A percentile compares a stretch with the other conserved stretches of the same genome.
These are phyloP conservation scores for Piaya cayana DNA, from an alignment of 2,113 vertebrate genomes.

Conservation along the genomic window DNA sequence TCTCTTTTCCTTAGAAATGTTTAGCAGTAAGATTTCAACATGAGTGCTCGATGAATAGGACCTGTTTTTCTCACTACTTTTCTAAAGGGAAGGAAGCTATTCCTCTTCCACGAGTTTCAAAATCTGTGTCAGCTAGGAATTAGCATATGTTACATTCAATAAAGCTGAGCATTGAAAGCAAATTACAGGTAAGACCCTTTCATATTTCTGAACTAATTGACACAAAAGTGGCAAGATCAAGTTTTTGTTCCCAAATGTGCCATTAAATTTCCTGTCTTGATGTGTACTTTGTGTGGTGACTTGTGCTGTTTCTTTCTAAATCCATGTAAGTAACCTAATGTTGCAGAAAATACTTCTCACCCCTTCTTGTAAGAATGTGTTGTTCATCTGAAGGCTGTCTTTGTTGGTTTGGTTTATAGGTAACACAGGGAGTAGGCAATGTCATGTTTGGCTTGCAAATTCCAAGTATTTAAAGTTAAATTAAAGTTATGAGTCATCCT, in stretches of 20 bases:
- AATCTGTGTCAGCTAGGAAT: background rate
- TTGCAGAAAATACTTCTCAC: slow-evolving; percentile 3
- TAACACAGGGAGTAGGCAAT: background rate
- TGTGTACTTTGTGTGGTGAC: background rate
- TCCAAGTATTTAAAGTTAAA: slow-evolving; percentile 40
- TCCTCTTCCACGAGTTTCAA: background rate
- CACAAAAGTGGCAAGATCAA: background rate
- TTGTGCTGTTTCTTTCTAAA: background rate
- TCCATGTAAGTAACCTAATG: background rate
- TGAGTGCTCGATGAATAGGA: background rate
- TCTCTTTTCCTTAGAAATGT: background rate
- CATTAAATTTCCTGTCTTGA: background rate
- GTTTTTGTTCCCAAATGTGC: background rate
- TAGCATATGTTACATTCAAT: background rate
- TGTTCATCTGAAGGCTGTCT: slow-evolving; percentile 28
- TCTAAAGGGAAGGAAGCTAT: background rate
- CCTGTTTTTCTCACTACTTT: background rate
- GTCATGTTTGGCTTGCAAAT: slow-evolving; percentile 57
- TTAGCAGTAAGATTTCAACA: background rate
- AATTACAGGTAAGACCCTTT: background rate
- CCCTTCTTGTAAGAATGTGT: background rate
- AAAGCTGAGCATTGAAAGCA: background rate
- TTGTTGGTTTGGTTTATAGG: slow-evolving; percentile 31
- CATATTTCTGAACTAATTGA: background rate
- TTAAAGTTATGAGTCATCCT: slow-evolving; percentile 45